Evolutionary conservation across 1,140 invertebrate species (phyloP), one percentile per base, ranked within the genome.

Genomic region (Bombus waltoni): DNA sequence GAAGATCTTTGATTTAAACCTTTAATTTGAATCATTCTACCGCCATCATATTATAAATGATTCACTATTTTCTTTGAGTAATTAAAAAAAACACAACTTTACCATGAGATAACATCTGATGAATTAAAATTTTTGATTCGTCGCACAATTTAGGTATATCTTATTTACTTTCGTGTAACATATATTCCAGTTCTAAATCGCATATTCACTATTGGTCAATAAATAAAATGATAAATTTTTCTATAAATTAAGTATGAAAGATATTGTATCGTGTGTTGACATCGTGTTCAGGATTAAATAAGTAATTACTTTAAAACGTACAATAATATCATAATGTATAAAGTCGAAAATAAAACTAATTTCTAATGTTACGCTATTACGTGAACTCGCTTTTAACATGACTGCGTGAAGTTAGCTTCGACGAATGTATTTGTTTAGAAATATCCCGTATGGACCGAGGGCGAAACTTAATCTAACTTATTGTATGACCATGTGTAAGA

Each of bases 1-100:
- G 25, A 8, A 40, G 5, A 11, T 53, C 22, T 22, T 44, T 44
- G 25, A 5, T 40, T 53, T 35, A 35, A 83, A 79, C 65, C 18
- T 77, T 83, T 35, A 44, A 44, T 79, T 71, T 79, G n/a, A 71
- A 71, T 71, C 38, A 79, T 78, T 71, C 38, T 79, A 84, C 40
- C 38, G 47, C 53, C n/a, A 72, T 78, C 68, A 10, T 28, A 28
- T 79, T n/a, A 47, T 68, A 35, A 68, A 81, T 81, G 42, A 81
- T 81, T 81, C 53, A 47, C 10, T 66, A 81, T 40, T 70, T 80
- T 71, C 35, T 44, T 53, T 40, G 9, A 40, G 9, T 10, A 32
- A 66, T 66, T 42, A 15, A 44, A 65, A 65, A 65, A 78, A 66
- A 25, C 18, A 78, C 38, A 18, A 78, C 28, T 77, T 77, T 62